Evolutionary conservation across 2,797 vertebrate genomes (phyloP), one percentile per base, ranked within the genome.

Genomic region (Anisognathus igniventris): DNA sequence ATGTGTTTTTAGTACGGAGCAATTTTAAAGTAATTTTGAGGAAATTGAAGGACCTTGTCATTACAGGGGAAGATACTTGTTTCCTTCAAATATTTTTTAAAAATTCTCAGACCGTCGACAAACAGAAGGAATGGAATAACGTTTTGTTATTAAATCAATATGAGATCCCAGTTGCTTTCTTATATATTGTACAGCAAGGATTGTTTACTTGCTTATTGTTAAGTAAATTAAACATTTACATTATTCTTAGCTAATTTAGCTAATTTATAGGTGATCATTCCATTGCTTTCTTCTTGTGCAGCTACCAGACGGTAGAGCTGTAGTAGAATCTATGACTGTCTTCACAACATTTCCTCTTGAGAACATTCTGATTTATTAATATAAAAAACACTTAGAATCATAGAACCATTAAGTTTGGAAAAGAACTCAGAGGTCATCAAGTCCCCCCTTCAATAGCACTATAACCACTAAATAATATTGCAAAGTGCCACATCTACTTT

Each of bases 291-390:
- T 90, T 50, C 37, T 78, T 76, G 27, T 30, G 44, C 62, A 84
- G 23, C 71, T 73, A 50, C 42, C 14, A 42, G 51, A 72, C 39
- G 56, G 24, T 54, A 12, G 25, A 91, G 25, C 44, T 73, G 23
- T 85, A 71, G 50, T 50, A n/a, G 44, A 81, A 57, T 78, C 51
- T 64, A 1, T 71, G 37, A 71, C 15, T 58, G 37, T 61, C 53
- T 87, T 88, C 28, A 67, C 44, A 93, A 16, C 14, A 33, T 85
- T 77, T 94, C 16, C 10, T 91, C 22, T 78, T 66, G 30, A 44
- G 78, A 33, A 50, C 2, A 0, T 86, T 35, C 72, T 13, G 6
- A 39, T 77, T 77, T 54, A 60, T 76, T 85, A 74, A 39, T 58
- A 39, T 50, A 35, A 68, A 82, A 77, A 90, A 25, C 31, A 31